Evolutionary conservation across 2,888 invertebrate genomes (phyloP).

Genomic region (Lasioglossum villosulum): DNA sequence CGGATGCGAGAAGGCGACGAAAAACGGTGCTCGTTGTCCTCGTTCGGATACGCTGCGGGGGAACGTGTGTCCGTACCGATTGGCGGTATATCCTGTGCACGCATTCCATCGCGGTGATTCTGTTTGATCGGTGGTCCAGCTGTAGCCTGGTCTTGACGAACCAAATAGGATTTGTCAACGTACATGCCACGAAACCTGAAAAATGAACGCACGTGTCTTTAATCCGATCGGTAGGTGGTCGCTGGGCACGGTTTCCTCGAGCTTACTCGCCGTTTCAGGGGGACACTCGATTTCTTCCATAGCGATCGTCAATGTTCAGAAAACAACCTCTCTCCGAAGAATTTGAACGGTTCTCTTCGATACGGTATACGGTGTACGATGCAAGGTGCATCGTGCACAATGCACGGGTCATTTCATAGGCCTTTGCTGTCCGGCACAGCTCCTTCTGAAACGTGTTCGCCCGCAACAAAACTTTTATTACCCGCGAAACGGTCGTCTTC

Average conservation of each 20-base stretch:
- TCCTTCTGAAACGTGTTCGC: not conserved
- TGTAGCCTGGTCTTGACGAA: constrained; percentile 99
- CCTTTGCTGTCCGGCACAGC: not conserved
- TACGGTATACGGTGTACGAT: not conserved
- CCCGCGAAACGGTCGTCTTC: not conserved
- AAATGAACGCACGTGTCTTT: constrained; percentile 64
- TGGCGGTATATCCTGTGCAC: constrained; percentile 93
- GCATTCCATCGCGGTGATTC: constrained; percentile 91
- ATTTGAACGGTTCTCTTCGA: not conserved
- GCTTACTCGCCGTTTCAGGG: not conserved
- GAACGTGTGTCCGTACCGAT: constrained; percentile 86
- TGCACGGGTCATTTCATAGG: not conserved
- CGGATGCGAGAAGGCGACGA: not conserved
- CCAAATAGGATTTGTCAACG: constrained; percentile 99
- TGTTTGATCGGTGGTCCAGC: constrained; percentile 89
- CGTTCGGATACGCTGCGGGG: not conserved
- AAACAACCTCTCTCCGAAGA: not conserved
- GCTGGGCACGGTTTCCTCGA: constrained; percentile 6
- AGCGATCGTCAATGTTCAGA: not conserved
- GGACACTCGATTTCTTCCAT: not conserved
- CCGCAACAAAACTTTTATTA: not conserved
- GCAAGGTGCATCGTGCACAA: not conserved
- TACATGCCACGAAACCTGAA: constrained; percentile 96
- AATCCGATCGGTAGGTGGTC: constrained; percentile 48
- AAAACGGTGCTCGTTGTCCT: not conserved